A percentile compares a stretch with the other conserved stretches of the same genome.
Conservation (phyloP, 2,797 vertebrate species). For the Crocodylus rhombifer region DNA sequence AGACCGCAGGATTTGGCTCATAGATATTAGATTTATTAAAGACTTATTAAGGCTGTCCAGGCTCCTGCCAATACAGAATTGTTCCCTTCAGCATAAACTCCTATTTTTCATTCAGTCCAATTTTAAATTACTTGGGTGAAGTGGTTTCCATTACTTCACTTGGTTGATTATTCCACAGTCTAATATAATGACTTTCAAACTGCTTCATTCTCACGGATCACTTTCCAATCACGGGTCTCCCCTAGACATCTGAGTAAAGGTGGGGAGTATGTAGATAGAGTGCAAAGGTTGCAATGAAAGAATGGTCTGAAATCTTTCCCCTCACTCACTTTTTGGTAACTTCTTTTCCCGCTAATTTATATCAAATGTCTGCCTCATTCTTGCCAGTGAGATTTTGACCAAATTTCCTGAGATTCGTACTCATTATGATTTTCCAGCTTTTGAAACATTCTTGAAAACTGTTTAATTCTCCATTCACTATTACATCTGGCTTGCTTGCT, state of each 20-base stretch:
- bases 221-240: constrained; percentile 72
- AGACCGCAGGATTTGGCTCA: constrained; percentile 66
- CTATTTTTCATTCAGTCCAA: constrained; percentile 68
- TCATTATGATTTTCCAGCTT: constrained; percentile 29
- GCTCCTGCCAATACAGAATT: constrained; percentile 68
- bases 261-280: constrained; percentile 69
- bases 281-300: constrained; percentile 69
- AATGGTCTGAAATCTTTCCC: constrained; percentile 59
- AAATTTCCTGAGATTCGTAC: constrained; percentile 40
- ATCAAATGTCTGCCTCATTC: constrained; percentile 53
- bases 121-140: constrained; percentile 74
- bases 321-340: constrained; percentile 31
- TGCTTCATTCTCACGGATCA: constrained; percentile 73
- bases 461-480: not conserved
- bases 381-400: constrained; percentile 49
- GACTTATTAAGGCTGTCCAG: constrained; percentile 59
- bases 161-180: constrained; percentile 75
- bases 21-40: constrained; percentile 67
- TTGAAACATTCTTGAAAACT: constrained; percentile 37
- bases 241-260: constrained; percentile 70
- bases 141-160: constrained; percentile 78
- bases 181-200: constrained; percentile 75
- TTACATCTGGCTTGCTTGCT: not conserved
- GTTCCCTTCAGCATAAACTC: constrained; percentile 71
- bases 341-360: constrained; percentile 52